Evolutionary conservation across 1,140 invertebrate species (phyloP).

Genomic region (Pygmarrhopalites habei): DNA sequence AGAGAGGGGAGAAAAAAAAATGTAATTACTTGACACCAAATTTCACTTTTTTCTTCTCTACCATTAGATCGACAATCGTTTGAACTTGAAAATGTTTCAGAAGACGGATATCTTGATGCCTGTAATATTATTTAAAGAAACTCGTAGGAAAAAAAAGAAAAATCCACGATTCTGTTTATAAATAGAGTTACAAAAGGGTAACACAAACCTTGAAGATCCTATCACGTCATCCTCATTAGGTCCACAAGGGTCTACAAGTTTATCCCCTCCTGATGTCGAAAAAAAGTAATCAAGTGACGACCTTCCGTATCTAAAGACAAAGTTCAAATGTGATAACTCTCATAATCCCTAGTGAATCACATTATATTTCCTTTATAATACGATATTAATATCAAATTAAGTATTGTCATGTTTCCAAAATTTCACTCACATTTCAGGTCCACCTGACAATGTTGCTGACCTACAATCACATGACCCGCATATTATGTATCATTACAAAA

Average conservation of each 20-base stretch:
- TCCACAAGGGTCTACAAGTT: conserved; percentile 48
- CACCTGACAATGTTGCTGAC: conserved; percentile 60
- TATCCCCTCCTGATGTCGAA: conserved; percentile 42
- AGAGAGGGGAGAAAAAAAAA: too few relatives aligned
- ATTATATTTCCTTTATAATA: too few relatives aligned
- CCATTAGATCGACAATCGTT: conserved; percentile 78
- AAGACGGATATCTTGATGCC: conserved; percentile 65
- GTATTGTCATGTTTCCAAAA: conserved; percentile 54
- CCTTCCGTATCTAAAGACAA: conserved; percentile 38
- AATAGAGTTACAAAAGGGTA: too few relatives aligned
- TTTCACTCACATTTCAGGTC: conserved; percentile 65
- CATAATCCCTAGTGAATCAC: conserved; percentile 39
- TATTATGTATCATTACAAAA: too few relatives aligned
- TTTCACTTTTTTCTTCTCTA: conserved; percentile 81
- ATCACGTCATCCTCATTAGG: conserved; percentile 41
- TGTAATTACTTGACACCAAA: conserved; percentile 75
- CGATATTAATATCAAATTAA: too few relatives aligned
- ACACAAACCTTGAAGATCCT: too few relatives aligned
- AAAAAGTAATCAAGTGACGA: conserved; percentile 53
- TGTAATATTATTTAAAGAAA: too few relatives aligned
- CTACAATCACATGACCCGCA: conserved; percentile 40
- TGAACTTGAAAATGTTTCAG: conserved; percentile 64
- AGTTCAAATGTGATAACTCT: conserved; percentile 9
- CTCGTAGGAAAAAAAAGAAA: too few relatives aligned
- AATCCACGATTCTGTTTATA: too few relatives aligned